These are phyloP conservation scores for Linnaemya vulpina DNA, from an alignment of 2,888 invertebrate species.

Conservation along the genomic window DNA sequence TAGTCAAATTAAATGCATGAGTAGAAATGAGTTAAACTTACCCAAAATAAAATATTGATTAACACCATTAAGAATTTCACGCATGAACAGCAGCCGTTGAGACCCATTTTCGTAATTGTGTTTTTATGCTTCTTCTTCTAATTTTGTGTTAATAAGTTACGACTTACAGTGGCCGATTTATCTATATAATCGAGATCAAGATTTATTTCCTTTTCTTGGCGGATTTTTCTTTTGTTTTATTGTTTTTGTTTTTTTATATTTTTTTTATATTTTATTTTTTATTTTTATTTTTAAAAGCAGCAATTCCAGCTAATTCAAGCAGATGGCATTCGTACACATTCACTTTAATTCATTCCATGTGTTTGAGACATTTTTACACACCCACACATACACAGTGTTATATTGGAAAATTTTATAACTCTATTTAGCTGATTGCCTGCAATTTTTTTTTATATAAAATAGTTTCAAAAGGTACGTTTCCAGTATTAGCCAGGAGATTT, in stretches of 20 bases:
- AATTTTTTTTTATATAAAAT: constrained; percentile 7
- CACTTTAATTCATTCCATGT: constrained; percentile 10
- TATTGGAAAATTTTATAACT: constrained; percentile 13
- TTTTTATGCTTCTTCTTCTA: background rate
- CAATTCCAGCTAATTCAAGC: background rate
- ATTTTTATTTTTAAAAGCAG: constrained; percentile 28
- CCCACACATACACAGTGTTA: constrained; percentile 22
- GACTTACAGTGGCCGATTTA: constrained; percentile 24
- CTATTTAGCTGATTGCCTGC: constrained; percentile 16
- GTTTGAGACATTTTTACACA: constrained; percentile 1
- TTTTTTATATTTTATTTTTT: too few species aligned
- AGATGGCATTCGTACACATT: constrained; percentile 22
- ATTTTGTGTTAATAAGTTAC: background rate
- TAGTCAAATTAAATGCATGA: background rate
- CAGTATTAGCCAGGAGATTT: background rate
- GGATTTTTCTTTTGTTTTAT: constrained; percentile 10
- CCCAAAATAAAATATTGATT: constrained; percentile 82
- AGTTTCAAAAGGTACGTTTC: background rate
- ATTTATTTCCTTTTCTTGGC: constrained; percentile 33
- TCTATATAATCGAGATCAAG: constrained; percentile 12
- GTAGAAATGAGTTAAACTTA: constrained; percentile 74
- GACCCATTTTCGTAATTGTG: constrained; percentile 78
- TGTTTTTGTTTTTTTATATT: background rate
- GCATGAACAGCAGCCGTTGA: constrained; percentile 82
- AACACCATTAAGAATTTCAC: constrained; percentile 82